Conservation (phyloP, 2,797 vertebrate species). For the Diplodus puntazzo region DNA sequence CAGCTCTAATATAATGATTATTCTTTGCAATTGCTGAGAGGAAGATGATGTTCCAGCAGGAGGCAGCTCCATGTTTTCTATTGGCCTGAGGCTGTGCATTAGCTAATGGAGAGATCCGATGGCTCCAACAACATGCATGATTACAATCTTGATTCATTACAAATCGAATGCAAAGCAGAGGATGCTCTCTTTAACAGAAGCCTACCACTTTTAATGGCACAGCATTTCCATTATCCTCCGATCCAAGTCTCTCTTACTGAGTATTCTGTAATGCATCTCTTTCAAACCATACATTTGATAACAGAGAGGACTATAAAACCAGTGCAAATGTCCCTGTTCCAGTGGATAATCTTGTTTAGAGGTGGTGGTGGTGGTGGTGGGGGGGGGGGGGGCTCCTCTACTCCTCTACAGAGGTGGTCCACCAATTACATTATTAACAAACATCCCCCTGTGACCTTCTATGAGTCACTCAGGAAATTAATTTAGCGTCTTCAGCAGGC, state of each 20-base stretch:
- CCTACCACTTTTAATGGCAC: slow-evolving; percentile 21
- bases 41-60: slow-evolving; percentile 7
- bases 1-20: not conserved
- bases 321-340: slow-evolving; percentile 24
- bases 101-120: slow-evolving; percentile 65
- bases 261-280: slow-evolving; percentile 17
- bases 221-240: slow-evolving; percentile 37
- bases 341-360: slow-evolving; percentile 58
- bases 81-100: slow-evolving; percentile 60
- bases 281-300: slow-evolving; percentile 35
- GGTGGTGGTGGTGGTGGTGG: too few species aligned
- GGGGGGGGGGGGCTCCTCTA: not conserved
- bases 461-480: slow-evolving; percentile 70
- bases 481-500: slow-evolving; percentile 58
- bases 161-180: slow-evolving; percentile 68
- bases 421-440: slow-evolving; percentile 75
- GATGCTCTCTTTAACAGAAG: slow-evolving; percentile 48
- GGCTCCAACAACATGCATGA: slow-evolving; percentile 51
- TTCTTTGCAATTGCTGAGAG: slow-evolving; percentile 19
- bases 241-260: slow-evolving; percentile 13
- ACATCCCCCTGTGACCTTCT: slow-evolving; percentile 51
- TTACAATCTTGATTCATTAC: slow-evolving; percentile 67
- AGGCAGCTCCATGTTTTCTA: slow-evolving; percentile 28
- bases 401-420: slow-evolving; percentile 57
- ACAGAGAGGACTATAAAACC: slow-evolving; percentile 15